These are phyloP conservation scores for Pseudopleuronectes americanus DNA, from an alignment of 2,797 vertebrate species.

Conservation along the genomic window DNA sequence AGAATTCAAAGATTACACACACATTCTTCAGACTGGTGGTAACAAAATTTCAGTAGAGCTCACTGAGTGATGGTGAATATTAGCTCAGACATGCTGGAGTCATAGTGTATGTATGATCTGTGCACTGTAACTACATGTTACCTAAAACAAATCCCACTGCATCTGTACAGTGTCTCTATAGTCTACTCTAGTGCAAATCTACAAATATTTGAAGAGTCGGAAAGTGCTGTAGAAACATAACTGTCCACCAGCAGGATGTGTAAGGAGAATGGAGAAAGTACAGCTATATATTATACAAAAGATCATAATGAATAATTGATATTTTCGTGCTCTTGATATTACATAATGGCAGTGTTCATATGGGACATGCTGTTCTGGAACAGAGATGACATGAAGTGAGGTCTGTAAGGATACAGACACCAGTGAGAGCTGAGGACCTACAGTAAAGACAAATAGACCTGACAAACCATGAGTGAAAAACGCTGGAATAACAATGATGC, in stretches of 20 bases:
- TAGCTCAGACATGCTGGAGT: not conserved
- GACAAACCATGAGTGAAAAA: constrained; percentile 15
- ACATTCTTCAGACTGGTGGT: not conserved
- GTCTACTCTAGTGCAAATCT: constrained; percentile 12
- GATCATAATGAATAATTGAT: constrained; percentile 72
- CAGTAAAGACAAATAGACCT: not conserved
- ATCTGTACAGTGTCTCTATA: not conserved
- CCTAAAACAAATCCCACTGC: no score
- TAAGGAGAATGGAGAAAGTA: constrained; percentile 29
- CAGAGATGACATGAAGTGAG: constrained; percentile 24
- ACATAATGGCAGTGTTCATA: constrained; percentile 57
- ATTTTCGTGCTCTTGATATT: constrained; percentile 55
- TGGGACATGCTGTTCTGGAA: constrained; percentile 52
- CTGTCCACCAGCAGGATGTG: constrained; percentile 12
- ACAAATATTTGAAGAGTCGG: constrained; percentile 9
- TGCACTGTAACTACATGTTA: not conserved
- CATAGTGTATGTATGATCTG: not conserved
- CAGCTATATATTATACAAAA: constrained; percentile 72
- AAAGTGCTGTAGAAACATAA: constrained; percentile 30
- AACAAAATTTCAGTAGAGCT: not conserved
- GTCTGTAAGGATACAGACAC: constrained; percentile 14
- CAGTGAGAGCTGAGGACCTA: not conserved
- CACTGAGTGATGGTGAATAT: not conserved
- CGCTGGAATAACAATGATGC: not conserved
- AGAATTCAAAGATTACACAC: constrained; percentile 14